Percentiles rank a stretch among this genome's conserved stretches.
Evolutionary conservation across 2,888 invertebrate species (phyloP).

Genomic region (Macrosiphum euphorbiae): DNA sequence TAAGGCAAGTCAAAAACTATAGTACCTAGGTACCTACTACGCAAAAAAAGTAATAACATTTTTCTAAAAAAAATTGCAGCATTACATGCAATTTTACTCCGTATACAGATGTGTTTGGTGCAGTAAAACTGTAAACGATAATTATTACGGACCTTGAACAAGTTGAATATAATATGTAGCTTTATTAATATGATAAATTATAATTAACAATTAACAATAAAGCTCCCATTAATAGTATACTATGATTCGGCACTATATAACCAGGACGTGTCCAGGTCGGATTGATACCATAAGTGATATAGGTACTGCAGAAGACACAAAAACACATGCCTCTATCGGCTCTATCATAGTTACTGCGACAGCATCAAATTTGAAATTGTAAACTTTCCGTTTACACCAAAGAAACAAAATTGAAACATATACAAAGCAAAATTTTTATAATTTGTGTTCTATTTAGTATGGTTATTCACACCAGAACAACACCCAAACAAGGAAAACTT

Average conservation of each 20-base stretch:
- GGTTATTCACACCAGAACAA: not conserved
- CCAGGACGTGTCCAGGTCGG: not conserved
- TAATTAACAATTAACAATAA: not conserved
- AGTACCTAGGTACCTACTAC: too few species aligned
- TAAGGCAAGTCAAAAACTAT: not conserved
- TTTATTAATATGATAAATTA: not conserved
- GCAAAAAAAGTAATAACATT: not conserved
- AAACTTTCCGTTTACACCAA: not conserved
- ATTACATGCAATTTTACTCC: not conserved
- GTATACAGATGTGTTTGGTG: not conserved
- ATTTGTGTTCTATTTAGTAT: not conserved
- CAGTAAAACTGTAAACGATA: not conserved
- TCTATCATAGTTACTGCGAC: not conserved
- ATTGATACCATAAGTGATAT: not conserved
- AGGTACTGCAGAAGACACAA: not conserved
- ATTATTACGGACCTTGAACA: not conserved
- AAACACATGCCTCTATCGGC: too few species aligned
- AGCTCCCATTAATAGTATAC: not conserved
- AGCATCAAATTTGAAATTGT: not conserved
- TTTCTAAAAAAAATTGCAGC: constrained; percentile 42
- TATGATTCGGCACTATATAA: not conserved
- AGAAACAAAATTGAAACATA: not conserved
- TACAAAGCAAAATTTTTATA: not conserved
- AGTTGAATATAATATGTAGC: not conserved
- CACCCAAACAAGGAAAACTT: not conserved